phyloP scores from a whole-genome alignment of 2,888 invertebrate species.

The Scaptodrosophila latifasciaeformis region DNA sequence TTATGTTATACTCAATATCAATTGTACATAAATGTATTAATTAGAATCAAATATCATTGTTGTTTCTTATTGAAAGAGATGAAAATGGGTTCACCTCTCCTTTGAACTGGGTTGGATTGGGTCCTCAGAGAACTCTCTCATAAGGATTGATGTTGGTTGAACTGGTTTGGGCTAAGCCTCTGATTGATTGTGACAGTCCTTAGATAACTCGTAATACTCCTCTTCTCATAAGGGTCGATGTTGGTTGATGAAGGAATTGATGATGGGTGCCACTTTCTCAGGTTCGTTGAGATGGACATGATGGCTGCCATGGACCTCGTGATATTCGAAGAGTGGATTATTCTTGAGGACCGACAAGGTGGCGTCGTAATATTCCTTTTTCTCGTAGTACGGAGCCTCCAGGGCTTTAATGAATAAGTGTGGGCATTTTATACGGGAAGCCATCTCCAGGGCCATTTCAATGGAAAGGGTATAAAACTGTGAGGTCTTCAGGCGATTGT shows the following conservation, averaged over 20 bases:
- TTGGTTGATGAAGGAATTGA: constrained; percentile 78
- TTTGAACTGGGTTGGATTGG: too few species aligned
- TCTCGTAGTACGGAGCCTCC: constrained; percentile 77
- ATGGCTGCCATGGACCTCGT: constrained; percentile 82
- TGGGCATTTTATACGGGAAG: constrained; percentile 79
- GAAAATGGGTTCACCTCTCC: too few species aligned
- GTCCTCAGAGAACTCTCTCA: too few species aligned
- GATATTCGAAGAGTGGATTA: constrained; percentile 78
- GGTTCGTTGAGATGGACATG: constrained; percentile 86
- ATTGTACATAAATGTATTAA: constrained; percentile 52
- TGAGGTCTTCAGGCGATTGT: constrained; percentile 78
- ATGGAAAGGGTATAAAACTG: constrained; percentile 59
- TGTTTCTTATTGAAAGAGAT: too few species aligned
- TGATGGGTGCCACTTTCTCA: constrained; percentile 77
- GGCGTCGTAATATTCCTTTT: constrained; percentile 77
- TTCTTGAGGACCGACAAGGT: constrained; percentile 77
- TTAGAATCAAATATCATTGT: constrained; percentile 36
- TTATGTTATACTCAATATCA: constrained; percentile 60
- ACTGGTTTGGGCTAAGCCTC: background rate
- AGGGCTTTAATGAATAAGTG: constrained; percentile 80
- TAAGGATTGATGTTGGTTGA: too few species aligned
- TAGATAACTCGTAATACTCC: too few species aligned
- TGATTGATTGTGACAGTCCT: background rate
- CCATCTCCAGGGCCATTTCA: constrained; percentile 78
- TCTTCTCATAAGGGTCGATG: constrained; percentile 69